phyloP scores from a whole-genome alignment of 2,888 invertebrate genomes.

The Dryococelus australis region DNA sequence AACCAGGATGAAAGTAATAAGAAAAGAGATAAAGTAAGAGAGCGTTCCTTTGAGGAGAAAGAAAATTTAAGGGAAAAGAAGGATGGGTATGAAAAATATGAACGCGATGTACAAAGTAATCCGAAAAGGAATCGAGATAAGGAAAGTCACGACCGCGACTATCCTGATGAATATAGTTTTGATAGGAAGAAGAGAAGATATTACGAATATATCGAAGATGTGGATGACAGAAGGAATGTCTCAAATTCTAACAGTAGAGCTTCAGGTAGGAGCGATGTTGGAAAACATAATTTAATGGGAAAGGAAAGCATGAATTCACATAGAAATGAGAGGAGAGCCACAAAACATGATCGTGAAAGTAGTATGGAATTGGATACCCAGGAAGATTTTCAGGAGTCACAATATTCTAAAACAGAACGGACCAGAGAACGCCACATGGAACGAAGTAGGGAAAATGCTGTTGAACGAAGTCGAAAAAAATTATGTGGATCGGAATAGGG shows the following conservation, averaged over 20 bases:
- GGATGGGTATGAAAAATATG: not conserved
- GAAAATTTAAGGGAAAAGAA: not conserved
- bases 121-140: not conserved
- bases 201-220: constrained; percentile 23
- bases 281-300: constrained; percentile 53
- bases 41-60: constrained; percentile 27
- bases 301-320: constrained; percentile 36
- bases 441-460: not conserved
- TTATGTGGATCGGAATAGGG: constrained; percentile 38
- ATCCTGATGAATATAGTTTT: constrained; percentile 1
- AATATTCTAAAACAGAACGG: not conserved
- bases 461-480: constrained; percentile 17
- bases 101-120: not conserved
- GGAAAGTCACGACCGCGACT: not conserved
- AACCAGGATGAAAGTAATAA: constrained; percentile 34
- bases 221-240: constrained; percentile 25
- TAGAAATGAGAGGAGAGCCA: not conserved
- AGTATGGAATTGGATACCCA: constrained; percentile 41
- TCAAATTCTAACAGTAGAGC: constrained; percentile 27
- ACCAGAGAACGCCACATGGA: not conserved
- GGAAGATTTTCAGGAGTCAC: not conserved
- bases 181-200: constrained; percentile 28
- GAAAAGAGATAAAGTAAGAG: constrained; percentile 33
- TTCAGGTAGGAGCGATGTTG: constrained; percentile 25
- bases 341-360: not conserved